These are phyloP conservation scores for Pygoscelis antarcticus DNA, from an alignment of 2,113 vertebrate genomes.

Conservation along the genomic window DNA sequence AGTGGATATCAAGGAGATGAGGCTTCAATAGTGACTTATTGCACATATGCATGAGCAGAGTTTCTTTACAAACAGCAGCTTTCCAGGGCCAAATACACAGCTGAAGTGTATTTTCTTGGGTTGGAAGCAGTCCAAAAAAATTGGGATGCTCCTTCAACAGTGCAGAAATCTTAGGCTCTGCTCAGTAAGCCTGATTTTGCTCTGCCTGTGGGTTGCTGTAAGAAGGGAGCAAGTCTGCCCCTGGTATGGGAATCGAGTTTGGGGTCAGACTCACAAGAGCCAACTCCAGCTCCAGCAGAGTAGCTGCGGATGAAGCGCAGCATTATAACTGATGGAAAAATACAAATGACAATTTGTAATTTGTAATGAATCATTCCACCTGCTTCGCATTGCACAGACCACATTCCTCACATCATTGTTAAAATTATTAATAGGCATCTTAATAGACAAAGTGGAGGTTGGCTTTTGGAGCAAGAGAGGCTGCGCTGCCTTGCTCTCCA, in stretches of 20 bases:
- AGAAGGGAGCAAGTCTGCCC: background rate
- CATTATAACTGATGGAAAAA: background rate
- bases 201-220: background rate
- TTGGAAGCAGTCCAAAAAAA: background rate
- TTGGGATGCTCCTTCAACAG: background rate
- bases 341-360: background rate
- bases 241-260: background rate
- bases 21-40: background rate
- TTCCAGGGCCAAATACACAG: background rate
- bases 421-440: background rate
- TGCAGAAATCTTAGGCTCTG: background rate
- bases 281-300: background rate
- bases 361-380: accelerated
- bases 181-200: background rate
- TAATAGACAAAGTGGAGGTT: background rate
- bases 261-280: background rate
- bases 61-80: background rate
- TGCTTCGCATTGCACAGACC: background rate
- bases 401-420: background rate
- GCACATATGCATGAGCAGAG: background rate
- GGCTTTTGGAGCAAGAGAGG: background rate
- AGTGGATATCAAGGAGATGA: background rate
- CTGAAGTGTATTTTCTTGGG: background rate
- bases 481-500: background rate
- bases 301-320: background rate